Conservation (phyloP, 2,888 invertebrate species). For the Meiosimyza decipiens region DNA sequence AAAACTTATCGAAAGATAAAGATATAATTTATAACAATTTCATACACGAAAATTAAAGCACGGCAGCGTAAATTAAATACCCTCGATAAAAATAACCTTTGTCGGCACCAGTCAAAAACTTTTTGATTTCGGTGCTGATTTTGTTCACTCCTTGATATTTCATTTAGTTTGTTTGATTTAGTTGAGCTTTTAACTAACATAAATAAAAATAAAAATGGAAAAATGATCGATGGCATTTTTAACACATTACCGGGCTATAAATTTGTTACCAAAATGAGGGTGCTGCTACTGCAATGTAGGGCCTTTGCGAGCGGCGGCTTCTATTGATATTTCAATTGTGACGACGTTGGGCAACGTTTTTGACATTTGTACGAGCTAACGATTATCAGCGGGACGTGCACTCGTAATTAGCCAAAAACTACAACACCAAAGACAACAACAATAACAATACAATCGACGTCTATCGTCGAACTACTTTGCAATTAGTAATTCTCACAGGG, state of each 20-base stretch:
- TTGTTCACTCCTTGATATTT: conserved; percentile 38
- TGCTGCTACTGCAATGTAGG: conserved; percentile 43
- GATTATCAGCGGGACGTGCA: conserved; percentile 11
- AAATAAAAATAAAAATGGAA: conserved; percentile 43
- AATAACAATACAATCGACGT: conserved; percentile 5
- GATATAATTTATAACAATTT: conserved; percentile 45
- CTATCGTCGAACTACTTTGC: no score
- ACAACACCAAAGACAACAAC: background rate
- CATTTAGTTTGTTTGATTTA: conserved; percentile 50
- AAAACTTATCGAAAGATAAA: conserved; percentile 42
- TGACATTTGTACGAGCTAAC: conserved; percentile 14
- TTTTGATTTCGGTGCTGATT: conserved; percentile 56
- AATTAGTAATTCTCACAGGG: background rate
- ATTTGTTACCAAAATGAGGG: conserved; percentile 43
- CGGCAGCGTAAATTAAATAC: conserved; percentile 37
- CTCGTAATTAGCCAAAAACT: conserved; percentile 8
- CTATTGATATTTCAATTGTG: conserved; percentile 49
- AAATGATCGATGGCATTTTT: conserved; percentile 57
- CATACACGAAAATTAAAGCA: conserved; percentile 34
- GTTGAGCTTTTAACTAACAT: conserved; percentile 29
- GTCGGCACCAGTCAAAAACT: conserved; percentile 44
- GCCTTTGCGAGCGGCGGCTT: conserved; percentile 42
- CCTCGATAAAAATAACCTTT: conserved; percentile 30
- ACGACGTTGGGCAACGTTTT: conserved; percentile 20
- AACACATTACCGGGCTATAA: conserved; percentile 57